These are phyloP conservation scores for Chymomyza amoena DNA, from an alignment of 2,888 invertebrate genomes.

Conservation along the genomic window DNA sequence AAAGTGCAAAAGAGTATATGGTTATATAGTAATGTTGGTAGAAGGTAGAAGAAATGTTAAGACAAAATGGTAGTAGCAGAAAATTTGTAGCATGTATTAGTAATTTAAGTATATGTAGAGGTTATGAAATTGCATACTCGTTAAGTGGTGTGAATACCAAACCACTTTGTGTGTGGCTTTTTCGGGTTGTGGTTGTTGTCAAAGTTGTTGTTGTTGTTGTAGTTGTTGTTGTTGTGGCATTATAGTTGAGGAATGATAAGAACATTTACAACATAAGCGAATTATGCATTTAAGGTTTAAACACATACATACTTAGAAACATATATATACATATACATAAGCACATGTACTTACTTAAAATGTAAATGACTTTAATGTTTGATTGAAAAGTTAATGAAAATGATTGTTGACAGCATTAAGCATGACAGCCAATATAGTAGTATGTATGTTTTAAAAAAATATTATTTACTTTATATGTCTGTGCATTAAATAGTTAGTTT, in stretches of 20 bases:
- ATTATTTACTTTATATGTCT: neutral
- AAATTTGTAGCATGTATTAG: slow-evolving; percentile 14
- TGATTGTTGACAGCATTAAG: neutral
- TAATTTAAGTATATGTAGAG: slow-evolving; percentile 21
- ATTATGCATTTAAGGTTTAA: neutral
- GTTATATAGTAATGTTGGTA: neutral
- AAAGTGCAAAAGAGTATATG: neutral
- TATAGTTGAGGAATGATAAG: slow-evolving; percentile 9
- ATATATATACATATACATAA: slow-evolving; percentile 1
- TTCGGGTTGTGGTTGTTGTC: slow-evolving; percentile 40
- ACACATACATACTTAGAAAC: neutral
- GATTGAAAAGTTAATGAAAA: slow-evolving; percentile 2
- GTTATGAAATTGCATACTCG: slow-evolving; percentile 74
- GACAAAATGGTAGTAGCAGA: slow-evolving; percentile 7
- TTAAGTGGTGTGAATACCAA: slow-evolving; percentile 78
- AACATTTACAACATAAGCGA: slow-evolving; percentile 1
- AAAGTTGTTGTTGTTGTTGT: slow-evolving; percentile 20
- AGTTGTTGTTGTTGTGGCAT: slow-evolving; percentile 44
- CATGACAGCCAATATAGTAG: neutral
- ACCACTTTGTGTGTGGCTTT: slow-evolving; percentile 75
- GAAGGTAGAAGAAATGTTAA: neutral
- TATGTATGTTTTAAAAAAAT: neutral
- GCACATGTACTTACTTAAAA: slow-evolving; percentile 12
- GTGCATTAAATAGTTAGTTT: neutral
- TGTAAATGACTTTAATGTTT: neutral